A percentile compares a stretch with the other conserved stretches of the same genome.
Evolutionary conservation across 2,888 invertebrate genomes (phyloP).

Genomic region (Ischnus inquisitorius): DNA sequence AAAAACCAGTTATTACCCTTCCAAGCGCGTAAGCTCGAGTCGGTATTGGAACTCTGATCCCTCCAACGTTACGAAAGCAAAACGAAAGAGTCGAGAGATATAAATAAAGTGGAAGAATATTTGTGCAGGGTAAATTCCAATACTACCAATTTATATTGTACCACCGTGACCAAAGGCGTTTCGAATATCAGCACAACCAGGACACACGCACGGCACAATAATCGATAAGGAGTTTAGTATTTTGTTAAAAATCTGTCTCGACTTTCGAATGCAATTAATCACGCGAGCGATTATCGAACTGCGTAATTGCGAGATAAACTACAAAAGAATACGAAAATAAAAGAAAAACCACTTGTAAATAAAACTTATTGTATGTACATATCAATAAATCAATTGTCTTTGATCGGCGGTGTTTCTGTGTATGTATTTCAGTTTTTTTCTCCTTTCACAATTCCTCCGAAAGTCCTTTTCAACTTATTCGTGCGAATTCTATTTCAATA

Average conservation of each 20-base stretch:
- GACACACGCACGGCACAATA: constrained; percentile 75
- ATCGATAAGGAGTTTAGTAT: constrained; percentile 80
- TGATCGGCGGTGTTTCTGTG: constrained; percentile 55
- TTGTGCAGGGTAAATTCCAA: constrained; percentile 77
- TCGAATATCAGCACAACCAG: constrained; percentile 74
- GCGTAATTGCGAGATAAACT: constrained; percentile 75
- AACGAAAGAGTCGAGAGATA: constrained; percentile 1
- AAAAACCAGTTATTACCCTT: constrained; percentile 28
- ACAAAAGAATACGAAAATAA: constrained; percentile 76
- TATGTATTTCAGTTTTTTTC: constrained; percentile 13
- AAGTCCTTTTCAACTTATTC: constrained; percentile 3
- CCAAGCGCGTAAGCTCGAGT: constrained; percentile 13
- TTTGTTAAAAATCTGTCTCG: constrained; percentile 76
- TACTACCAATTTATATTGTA: constrained; percentile 75
- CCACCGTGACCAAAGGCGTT: constrained; percentile 80
- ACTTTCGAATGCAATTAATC: constrained; percentile 52
- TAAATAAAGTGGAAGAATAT: constrained; percentile 63
- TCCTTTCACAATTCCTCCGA: background rate
- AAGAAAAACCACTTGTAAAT: constrained; percentile 79
- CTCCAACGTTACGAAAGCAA: constrained; percentile 22
- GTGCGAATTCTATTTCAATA: background rate
- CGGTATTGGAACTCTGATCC: constrained; percentile 11
- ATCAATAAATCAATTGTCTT: constrained; percentile 84
- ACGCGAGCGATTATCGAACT: constrained; percentile 72
- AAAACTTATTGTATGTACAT: constrained; percentile 84